Evolutionary conservation across 2,113 vertebrate genomes (phyloP), one percentile per base, ranked within the genome.

Genomic region (Baryphthengus martii): DNA sequence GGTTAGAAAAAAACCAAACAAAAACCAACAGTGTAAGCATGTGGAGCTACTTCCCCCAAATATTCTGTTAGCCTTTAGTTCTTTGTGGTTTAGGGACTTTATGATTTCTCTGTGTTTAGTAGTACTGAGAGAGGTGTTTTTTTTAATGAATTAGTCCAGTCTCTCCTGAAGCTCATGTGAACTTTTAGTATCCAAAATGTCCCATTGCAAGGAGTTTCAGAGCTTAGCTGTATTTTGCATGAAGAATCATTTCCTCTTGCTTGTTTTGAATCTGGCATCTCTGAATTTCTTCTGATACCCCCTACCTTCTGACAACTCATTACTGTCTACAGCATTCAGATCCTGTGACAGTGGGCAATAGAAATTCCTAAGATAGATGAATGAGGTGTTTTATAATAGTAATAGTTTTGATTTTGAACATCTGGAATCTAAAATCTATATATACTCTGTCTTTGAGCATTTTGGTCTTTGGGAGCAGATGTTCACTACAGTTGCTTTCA

Each of bases 401-500:
- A 63, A 58, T 65, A 67, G 45, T 82, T 94, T 79, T 78, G 84
- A 92, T 95, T 88, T 94, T 78, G 87, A 91, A 73, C 91, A 89
- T 92, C 93, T 96, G 94, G 89, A 50, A 45, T 78, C n/a, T 85
- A 59, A 89, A 71, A 78, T 72, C 21, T 61, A 4, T 47, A n/a
- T 81, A 47, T 61, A 78, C 15, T 33, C 25, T 5, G 1, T 81
- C 35, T 76, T 75, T 65, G 23, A 1, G 4, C 0, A 1, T 73
- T 78, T 82, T 70, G 39, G 75, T 7, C 82, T 90, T 68, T 77
- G 44, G 61, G 62, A 95, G 52, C 93, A 94, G 82, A 90, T 94
- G 66, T 96, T 96, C 73, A 29, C 13, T 95, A 71, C 96, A 81
- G 35, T 37, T 89, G 28, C 79, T 91, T 93, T 94, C 74, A 87